Base-by-base conservation (phyloP, 30 jellyfish, hydroid and myxozoan genomes). In the Aurelia sp. region DNA sequence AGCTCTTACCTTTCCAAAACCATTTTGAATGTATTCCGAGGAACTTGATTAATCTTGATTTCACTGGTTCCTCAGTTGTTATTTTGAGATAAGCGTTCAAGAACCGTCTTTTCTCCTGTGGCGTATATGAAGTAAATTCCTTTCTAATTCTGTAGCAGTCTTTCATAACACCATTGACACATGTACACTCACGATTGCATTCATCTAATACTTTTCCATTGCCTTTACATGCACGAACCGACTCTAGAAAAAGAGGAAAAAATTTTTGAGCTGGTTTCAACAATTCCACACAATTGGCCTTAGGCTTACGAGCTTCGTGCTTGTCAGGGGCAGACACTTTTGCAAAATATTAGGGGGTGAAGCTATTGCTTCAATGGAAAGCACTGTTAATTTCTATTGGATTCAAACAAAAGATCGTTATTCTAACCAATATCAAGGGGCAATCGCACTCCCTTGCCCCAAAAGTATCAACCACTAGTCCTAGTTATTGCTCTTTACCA, bases 111-210 rank as follows among this genome's bases (percentile, higher is more conserved):
- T 94, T 81, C 48, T 93, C 97, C n/a, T 77, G 81, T 4, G 41
- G 60, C n/a, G 96, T 66, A 78, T 82, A 40, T 16, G 97, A 31
- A 55, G 98, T 93, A 66, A 93, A 93, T 63, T 93, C 98, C 48
- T 81, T 78, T 62, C 98, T 55, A 13, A 93, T 47, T 53, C 98
- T 70, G 62, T 68, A 62, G 76, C 98, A 93, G 58, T 83, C 68
- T 5, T 59, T 59, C 77, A 88, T 48, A 33, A 53, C 35, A 15
- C 96, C 96, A 79, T 88, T 73, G 21, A 51, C 20, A 55, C 98
- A 93, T 8, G 66, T 21, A 74, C 98, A 93, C 30, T 84, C 88
- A 27, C 98, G 92, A 18, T 60, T 40, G 67, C 98, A 93, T 44
- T 89, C 97, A 63, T 93, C 98, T 4, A 41, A 40, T 41, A 81